Base-by-base conservation (phyloP, 1,140 invertebrate species). In the Drosophila paulistorum region DNA sequence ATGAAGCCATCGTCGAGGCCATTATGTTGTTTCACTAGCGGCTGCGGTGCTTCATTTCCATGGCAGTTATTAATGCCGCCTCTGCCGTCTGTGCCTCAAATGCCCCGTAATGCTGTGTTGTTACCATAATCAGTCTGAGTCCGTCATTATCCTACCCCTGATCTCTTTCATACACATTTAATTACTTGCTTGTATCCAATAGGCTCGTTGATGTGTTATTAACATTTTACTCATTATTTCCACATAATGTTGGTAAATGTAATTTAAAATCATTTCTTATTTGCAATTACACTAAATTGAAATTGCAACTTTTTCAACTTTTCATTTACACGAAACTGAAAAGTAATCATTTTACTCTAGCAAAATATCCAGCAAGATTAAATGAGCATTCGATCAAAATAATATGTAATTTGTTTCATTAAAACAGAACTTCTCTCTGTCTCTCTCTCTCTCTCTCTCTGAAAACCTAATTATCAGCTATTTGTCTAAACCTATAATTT, bases 31-130 rank as follows among this genome's bases (percentile, higher is more conserved):
- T 26, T 10, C 33, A 35, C 35, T 37, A 11, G 30, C 30, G 30
- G 6, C 30, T 37, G 35, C 10, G 2, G 11, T 3, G 30, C 55
- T 37, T 58, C 55, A 59, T 68, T 59, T 63, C 63, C 55, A 48
- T 61, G 64, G 60, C 73, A 77, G 17, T 77, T 76, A 77, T 70
- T 76, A 77, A 77, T 76, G 55, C 66, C 65, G 20, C 59, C 51
- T 63, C 68, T 68, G 57, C 58, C 41, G n/a, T 55, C 20, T 23
- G 20, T 23, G 20, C 62, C 45, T 13, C 35, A 10, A 51, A 33
- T 5, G 30, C 30, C n/a, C 55, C 55, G 11, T 51, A 51, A 51
- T 51, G 45, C 11, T 51, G 17, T 51, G 17, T 51, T 51, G 45
- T 51, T 23, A 51, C 17, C 45, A 51, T 51, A 51, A 51, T 51